A percentile compares a stretch with the other conserved stretches of the same genome.
phyloP scores from a whole-genome alignment of 2,797 vertebrate species.

The Semotilus atromaculatus region DNA sequence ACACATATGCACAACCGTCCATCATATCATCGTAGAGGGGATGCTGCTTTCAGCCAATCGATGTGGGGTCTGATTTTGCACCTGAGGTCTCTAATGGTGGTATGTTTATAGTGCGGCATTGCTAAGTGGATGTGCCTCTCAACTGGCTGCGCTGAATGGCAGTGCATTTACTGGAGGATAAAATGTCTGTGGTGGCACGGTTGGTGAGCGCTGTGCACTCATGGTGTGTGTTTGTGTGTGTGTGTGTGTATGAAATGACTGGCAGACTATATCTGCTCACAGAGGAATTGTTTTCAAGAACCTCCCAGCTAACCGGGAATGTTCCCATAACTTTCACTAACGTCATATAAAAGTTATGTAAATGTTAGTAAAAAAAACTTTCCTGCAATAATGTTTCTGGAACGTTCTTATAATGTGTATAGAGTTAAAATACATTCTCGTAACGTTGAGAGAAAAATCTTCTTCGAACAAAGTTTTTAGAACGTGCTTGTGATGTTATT shows the following conservation, averaged over 20 bases:
- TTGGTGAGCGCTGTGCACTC: conserved; percentile 53
- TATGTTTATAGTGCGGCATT: conserved; percentile 66
- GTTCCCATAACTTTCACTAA: too few species aligned
- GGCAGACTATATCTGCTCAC: too few species aligned
- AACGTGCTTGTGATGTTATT: too few species aligned
- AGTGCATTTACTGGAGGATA: conserved; percentile 63
- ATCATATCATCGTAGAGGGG: conserved; percentile 38
- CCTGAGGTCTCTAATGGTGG: conserved; percentile 66
- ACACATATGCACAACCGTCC: conserved; percentile 40
- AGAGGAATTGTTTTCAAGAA: too few species aligned
- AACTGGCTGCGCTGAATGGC: conserved; percentile 58
- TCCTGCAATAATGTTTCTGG: too few species aligned
- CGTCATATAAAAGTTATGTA: too few species aligned
- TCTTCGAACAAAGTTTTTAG: too few species aligned
- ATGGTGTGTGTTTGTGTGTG: not conserved
- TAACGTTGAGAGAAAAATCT: too few species aligned
- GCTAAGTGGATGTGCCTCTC: conserved; percentile 70
- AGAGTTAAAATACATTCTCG: too few species aligned
- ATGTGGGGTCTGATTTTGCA: conserved; percentile 62
- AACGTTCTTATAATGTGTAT: too few species aligned
- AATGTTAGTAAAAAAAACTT: too few species aligned
- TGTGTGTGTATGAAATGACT: conserved; percentile 11
- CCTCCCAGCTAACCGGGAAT: too few species aligned
- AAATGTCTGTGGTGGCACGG: conserved; percentile 60
- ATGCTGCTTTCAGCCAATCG: conserved; percentile 56